A percentile compares a stretch with the other conserved stretches of the same genome.
phyloP scores from a whole-genome alignment of 1,140 invertebrate species.

The Nylanderia fulva region DNA sequence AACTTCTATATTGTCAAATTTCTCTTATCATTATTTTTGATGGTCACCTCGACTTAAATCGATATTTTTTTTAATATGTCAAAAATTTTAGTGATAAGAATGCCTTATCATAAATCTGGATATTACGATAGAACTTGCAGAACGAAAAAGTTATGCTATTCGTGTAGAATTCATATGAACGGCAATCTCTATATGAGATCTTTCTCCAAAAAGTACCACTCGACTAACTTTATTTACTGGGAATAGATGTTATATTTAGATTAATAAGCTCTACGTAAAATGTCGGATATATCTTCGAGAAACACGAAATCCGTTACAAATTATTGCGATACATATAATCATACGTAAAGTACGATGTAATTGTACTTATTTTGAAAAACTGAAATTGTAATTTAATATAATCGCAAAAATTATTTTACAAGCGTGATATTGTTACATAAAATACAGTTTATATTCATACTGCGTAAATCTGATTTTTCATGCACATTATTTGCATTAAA shows the following conservation, averaged over 20 bases:
- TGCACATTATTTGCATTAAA: constrained; percentile 38
- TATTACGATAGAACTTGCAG: neutral
- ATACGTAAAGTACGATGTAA: neutral
- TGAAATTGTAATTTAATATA: neutral
- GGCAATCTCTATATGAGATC: neutral
- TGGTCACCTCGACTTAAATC: neutral
- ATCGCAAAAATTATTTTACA: neutral
- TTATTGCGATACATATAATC: constrained; percentile 20
- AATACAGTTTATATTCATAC: constrained; percentile 3
- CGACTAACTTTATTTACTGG: neutral
- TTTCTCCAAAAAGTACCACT: neutral
- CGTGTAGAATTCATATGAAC: neutral
- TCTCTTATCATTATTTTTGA: constrained; percentile 2
- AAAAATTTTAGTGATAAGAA: neutral
- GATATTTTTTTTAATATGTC: constrained; percentile 7
- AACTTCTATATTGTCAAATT: neutral
- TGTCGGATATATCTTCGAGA: neutral
- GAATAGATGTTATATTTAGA: constrained; percentile 23
- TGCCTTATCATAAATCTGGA: neutral
- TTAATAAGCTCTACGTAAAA: constrained; percentile 25
- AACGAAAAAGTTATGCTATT: neutral
- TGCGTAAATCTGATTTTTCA: constrained; percentile 30
- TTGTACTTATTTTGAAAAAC: neutral
- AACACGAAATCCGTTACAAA: constrained; percentile 23
- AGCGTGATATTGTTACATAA: neutral